These are phyloP conservation scores for Lepidurus apus DNA, from an alignment of 1,140 invertebrate species.

Conservation along the genomic window DNA sequence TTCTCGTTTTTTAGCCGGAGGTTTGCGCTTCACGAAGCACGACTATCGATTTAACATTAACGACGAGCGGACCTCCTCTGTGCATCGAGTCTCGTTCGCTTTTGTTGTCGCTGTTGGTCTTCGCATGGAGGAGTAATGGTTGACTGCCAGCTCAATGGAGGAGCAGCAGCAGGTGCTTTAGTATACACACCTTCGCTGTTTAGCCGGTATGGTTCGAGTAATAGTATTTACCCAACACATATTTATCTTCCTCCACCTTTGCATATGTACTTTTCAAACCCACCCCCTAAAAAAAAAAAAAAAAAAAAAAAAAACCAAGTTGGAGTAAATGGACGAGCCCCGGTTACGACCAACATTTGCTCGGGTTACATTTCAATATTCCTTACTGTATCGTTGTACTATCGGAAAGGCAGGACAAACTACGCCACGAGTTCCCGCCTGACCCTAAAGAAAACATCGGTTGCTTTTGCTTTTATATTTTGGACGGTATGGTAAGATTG, in stretches of 20 bases:
- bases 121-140: conserved; percentile 6
- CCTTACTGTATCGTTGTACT: no score
- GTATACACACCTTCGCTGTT: background rate
- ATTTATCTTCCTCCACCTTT: background rate
- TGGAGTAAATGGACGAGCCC: no score
- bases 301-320: no score
- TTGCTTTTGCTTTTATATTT: no score
- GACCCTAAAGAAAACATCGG: no score
- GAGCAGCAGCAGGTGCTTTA: conserved; percentile 13
- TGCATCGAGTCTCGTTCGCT: background rate
- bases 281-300: no score
- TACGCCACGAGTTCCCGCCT: no score
- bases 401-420: no score
- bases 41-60: conserved; percentile 16
- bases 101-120: conserved; percentile 9
- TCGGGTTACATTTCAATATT: no score
- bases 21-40: conserved; percentile 8
- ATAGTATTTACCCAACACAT: background rate
- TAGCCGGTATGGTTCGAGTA: background rate
- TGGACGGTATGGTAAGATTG: no score
- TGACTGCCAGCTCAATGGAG: background rate
- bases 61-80: background rate
- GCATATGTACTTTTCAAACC: background rate
- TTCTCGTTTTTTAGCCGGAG: background rate
- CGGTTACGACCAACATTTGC: no score